These are phyloP conservation scores for Drosophila rufa DNA, from an alignment of 1,140 invertebrate species.

Conservation along the genomic window DNA sequence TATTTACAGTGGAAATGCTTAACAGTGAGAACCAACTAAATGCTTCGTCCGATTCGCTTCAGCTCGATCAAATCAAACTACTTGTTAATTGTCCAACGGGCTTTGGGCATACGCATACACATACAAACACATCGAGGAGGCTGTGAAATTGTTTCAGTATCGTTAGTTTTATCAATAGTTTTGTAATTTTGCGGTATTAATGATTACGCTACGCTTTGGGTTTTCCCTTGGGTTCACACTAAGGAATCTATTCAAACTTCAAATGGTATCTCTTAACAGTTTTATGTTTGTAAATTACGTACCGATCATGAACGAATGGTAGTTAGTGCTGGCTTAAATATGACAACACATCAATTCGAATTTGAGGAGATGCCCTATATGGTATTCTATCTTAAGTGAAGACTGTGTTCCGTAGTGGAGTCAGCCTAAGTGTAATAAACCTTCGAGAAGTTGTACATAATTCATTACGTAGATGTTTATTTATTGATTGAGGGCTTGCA, in stretches of 20 bases:
- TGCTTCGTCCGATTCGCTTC: slow-evolving; percentile 15
- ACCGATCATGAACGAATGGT: slow-evolving; percentile 56
- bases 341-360: slow-evolving; percentile 56
- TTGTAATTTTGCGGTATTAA: slow-evolving; percentile 18
- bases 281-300: slow-evolving; percentile 48
- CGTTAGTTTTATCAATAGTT: slow-evolving; percentile 22
- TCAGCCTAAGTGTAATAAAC: slow-evolving; percentile 36
- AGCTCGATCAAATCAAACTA: slow-evolving; percentile 1
- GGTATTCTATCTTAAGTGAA: slow-evolving; percentile 31
- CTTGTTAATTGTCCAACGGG: slow-evolving; percentile 10
- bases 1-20: slow-evolving; percentile 77
- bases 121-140: slow-evolving; percentile 66
- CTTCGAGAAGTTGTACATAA: slow-evolving; percentile 71
- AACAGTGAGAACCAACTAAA: slow-evolving; percentile 69
- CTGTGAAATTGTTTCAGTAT: slow-evolving; percentile 41
- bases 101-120: slow-evolving; percentile 50
- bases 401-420: slow-evolving; percentile 1
- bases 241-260: slow-evolving; percentile 72
- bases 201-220: slow-evolving; percentile 43
- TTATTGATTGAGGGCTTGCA: slow-evolving; percentile 47
- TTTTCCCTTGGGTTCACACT: slow-evolving; percentile 38
- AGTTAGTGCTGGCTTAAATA: slow-evolving; percentile 43
- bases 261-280: slow-evolving; percentile 62
- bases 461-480: slow-evolving; percentile 71
- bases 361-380: slow-evolving; percentile 22